Evolutionary conservation across 2,113 vertebrate genomes (phyloP).

Genomic region (Anser cygnoides): DNA sequence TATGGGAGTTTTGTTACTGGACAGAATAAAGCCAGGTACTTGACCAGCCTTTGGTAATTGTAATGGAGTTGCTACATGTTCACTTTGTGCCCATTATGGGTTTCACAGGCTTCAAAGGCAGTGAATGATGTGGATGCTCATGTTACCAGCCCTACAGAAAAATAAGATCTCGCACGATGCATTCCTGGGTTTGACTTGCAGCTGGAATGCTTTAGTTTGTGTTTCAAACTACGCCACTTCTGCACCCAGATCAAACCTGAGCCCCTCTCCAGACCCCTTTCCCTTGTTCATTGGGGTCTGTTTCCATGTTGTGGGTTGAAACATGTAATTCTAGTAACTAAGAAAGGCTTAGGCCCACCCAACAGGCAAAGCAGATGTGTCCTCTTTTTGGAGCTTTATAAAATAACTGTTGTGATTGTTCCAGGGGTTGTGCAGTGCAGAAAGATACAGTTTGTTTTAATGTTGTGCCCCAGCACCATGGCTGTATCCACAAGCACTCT

Average conservation of each 20-base stretch:
- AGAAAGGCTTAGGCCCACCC: constrained; percentile 14
- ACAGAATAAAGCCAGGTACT: constrained; percentile 50
- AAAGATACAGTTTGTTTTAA: neutral
- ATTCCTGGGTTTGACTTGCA: constrained; percentile 51
- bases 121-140: constrained; percentile 24
- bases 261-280: constrained; percentile 25
- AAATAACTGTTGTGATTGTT: neutral
- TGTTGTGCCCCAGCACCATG: neutral
- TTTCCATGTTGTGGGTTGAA: constrained; percentile 24
- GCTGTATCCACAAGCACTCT: neutral
- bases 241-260: constrained; percentile 31
- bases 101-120: constrained; percentile 66
- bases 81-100: constrained; percentile 42
- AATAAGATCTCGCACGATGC: constrained; percentile 9
- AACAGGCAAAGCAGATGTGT: neutral
- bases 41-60: constrained; percentile 48
- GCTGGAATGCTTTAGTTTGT: constrained; percentile 48
- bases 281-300: neutral
- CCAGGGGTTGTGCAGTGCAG: neutral
- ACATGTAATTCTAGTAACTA: constrained; percentile 34
- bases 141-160: constrained; percentile 56
- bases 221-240: constrained; percentile 22
- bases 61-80: constrained; percentile 47
- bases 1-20: constrained; percentile 43
- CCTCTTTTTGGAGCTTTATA: neutral